Evolutionary conservation across 1,140 invertebrate species (phyloP).

Genomic region (Tetramorium alpestre): DNA sequence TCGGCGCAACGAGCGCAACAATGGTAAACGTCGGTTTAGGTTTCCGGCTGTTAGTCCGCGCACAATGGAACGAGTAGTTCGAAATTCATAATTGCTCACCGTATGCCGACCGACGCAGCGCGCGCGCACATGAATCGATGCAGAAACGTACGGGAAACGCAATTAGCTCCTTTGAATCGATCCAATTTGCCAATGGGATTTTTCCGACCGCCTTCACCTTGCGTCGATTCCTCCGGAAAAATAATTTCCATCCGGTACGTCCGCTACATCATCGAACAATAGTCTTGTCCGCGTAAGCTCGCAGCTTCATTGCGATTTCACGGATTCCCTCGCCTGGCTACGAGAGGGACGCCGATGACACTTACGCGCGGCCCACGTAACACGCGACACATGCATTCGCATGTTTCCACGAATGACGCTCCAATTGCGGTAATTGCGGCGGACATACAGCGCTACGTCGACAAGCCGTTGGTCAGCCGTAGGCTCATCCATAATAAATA

Average conservation of each 20-base stretch:
- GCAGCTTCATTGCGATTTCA: slow-evolving; percentile 17
- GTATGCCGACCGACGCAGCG: background rate
- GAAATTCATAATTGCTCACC: slow-evolving; percentile 30
- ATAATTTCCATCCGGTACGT: slow-evolving; percentile 8
- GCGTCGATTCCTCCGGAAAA: background rate
- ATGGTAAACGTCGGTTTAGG: background rate
- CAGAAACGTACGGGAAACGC: background rate
- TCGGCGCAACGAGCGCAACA: background rate
- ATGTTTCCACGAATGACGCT: slow-evolving; percentile 24
- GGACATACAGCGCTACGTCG: background rate
- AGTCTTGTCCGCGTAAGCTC: background rate
- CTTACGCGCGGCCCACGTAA: background rate
- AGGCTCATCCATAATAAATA: slow-evolving; percentile 46
- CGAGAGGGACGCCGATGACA: background rate
- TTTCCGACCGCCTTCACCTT: background rate
- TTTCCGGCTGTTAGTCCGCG: background rate
- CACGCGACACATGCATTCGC: background rate
- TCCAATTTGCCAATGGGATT: slow-evolving; percentile 1
- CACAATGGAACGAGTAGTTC: background rate
- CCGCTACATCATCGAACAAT: slow-evolving; percentile 18
- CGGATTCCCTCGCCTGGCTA: background rate
- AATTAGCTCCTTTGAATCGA: slow-evolving; percentile 36
- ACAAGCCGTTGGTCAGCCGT: background rate
- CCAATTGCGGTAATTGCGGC: slow-evolving; percentile 36
- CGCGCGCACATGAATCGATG: background rate